phyloP scores from a whole-genome alignment of 2,797 vertebrate genomes.

The Argya squamiceps region DNA sequence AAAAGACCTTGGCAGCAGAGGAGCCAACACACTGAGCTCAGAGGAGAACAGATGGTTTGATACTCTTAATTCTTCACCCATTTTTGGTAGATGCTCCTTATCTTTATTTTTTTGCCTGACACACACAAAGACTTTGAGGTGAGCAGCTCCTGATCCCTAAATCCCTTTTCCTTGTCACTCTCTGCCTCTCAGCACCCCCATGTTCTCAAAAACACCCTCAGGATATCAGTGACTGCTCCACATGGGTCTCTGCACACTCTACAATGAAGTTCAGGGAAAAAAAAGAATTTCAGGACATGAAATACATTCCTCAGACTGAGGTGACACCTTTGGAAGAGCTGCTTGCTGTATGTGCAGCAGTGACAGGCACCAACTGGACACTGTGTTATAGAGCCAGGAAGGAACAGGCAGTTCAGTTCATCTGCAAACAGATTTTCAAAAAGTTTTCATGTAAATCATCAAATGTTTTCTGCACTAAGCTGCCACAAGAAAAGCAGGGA shows the following conservation, averaged over 20 bases:
- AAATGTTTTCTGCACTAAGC: neutral
- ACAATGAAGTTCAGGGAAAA: neutral
- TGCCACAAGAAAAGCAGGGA: neutral
- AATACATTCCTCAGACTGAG: neutral
- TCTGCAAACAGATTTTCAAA: neutral
- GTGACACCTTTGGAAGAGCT: neutral
- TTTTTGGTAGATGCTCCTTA: neutral
- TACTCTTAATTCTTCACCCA: neutral
- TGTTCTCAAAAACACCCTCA: neutral
- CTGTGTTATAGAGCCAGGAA: neutral
- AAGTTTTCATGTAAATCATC: neutral
- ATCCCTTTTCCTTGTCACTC: neutral
- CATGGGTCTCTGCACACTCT: neutral
- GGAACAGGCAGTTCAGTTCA: neutral
- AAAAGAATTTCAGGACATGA: neutral
- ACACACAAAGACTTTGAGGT: neutral
- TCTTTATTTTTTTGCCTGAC: neutral
- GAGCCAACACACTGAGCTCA: neutral
- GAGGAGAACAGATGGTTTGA: neutral
- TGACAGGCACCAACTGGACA: neutral
- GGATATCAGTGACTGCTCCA: neutral
- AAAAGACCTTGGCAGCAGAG: neutral
- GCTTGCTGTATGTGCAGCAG: fast-evolving
- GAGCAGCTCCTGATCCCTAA: neutral
- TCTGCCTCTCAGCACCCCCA: neutral